Evolutionary conservation across 2,888 invertebrate genomes (phyloP).

Genomic region (Auanema sp.): DNA sequence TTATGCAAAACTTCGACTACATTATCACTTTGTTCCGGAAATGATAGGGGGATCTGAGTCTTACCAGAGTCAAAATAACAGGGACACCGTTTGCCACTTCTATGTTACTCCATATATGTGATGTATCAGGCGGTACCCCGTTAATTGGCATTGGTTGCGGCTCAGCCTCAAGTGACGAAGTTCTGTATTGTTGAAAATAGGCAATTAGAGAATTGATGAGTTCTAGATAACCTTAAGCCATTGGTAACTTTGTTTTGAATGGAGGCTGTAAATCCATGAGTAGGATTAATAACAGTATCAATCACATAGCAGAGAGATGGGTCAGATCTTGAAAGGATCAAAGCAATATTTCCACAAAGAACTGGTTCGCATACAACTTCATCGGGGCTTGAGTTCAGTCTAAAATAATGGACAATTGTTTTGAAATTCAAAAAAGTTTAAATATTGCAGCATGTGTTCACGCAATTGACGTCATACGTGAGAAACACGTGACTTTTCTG

Average conservation of each 20-base stretch:
- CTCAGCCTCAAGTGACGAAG: constrained; percentile 11
- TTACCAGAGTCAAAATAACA: constrained; percentile 16
- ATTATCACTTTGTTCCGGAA: no score
- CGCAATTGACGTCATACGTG: no score
- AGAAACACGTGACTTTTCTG: no score
- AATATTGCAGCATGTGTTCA: no score
- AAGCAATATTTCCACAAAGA: constrained; percentile 11
- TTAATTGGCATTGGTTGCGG: constrained; percentile 4
- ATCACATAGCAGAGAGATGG: constrained; percentile 15
- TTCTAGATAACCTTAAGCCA: constrained; percentile 12
- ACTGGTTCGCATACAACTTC: constrained; percentile 19
- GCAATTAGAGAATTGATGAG: no score
- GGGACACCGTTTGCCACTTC: constrained; percentile 17
- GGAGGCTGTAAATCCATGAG: constrained; percentile 13
- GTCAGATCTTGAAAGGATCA: constrained; percentile 13
- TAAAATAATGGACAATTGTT: background rate
- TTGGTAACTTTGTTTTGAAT: constrained; percentile 14
- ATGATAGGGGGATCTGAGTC: background rate
- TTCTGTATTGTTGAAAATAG: constrained; percentile 5
- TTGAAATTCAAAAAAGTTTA: no score
- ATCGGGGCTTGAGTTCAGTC: constrained; percentile 16
- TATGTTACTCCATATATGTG: constrained; percentile 18
- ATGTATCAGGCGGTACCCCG: constrained; percentile 15
- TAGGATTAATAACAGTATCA: constrained; percentile 16
- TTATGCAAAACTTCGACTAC: no score